Percentiles rank a stretch among this genome's conserved stretches.
Evolutionary conservation across 64 coral and sea anemone species (phyloP).

Genomic region (Dendronephthya gigantea): DNA sequence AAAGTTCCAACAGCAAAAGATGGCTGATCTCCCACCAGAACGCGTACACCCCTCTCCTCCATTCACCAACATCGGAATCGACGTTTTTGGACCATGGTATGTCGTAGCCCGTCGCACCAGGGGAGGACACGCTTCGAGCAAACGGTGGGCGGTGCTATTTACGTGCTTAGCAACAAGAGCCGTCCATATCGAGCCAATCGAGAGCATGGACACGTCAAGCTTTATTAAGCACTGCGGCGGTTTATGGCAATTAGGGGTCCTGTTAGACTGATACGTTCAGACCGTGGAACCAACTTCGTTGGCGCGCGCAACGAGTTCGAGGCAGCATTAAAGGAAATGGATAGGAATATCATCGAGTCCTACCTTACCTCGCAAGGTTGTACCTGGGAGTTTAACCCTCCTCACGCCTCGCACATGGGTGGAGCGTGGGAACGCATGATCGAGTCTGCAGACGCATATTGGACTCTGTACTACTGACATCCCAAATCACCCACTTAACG

Average conservation of each 20-base stretch:
- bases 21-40: constrained; percentile 34
- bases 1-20: neutral
- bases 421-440: neutral
- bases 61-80: constrained; percentile 25
- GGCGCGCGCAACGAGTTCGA: constrained; percentile 18
- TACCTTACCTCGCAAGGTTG: neutral
- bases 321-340: constrained; percentile 9
- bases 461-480: constrained; percentile 10
- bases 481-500: neutral
- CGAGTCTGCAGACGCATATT: neutral
- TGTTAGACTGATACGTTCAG: neutral
- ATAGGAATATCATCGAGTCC: neutral
- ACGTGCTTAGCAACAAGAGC: constrained; percentile 34
- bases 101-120: constrained; percentile 9
- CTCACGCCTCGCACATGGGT: neutral
- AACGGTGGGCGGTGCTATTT: constrained; percentile 38
- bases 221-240: too few species aligned
- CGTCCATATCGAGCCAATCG: constrained; percentile 42
- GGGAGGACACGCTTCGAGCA: constrained; percentile 10
- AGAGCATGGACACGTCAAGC: neutral
- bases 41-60: constrained; percentile 6
- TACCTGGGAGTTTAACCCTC: neutral
- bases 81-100: constrained; percentile 35
- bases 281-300: constrained; percentile 9
- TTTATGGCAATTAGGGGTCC: too few species aligned